A percentile compares a stretch with the other conserved stretches of the same genome.
phyloP scores from a whole-genome alignment of 2,888 invertebrate species.

The Cordilura impudica region DNA sequence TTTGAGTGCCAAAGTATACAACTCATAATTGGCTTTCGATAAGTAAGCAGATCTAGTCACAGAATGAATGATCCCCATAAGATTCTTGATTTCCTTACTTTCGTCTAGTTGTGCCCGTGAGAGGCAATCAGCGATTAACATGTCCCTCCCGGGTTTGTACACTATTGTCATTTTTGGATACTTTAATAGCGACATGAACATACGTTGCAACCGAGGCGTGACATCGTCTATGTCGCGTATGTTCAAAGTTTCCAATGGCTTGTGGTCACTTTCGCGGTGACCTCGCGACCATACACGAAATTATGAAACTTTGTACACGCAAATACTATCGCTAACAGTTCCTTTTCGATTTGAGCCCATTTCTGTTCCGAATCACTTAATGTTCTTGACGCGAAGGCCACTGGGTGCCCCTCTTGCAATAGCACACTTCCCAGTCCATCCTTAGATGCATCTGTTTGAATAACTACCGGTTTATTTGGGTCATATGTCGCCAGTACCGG shows the following conservation, averaged over 20 bases:
- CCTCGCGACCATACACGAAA: constrained; percentile 57
- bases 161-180: too few relatives aligned
- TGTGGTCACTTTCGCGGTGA: constrained; percentile 65
- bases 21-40: too few relatives aligned
- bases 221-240: constrained; percentile 59
- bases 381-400: constrained; percentile 66
- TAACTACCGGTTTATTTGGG: constrained; percentile 14
- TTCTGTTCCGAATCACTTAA: constrained; percentile 65
- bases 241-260: constrained; percentile 69
- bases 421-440: constrained; percentile 57
- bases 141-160: too few relatives aligned
- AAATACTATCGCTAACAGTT: constrained; percentile 67
- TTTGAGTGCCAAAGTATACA: too few relatives aligned
- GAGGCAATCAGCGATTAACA: too few relatives aligned
- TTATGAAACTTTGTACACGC: constrained; percentile 72
- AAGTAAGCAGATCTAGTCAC: too few relatives aligned
- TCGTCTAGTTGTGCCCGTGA: too few relatives aligned
- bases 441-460: constrained; percentile 59
- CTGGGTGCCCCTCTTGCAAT: constrained; percentile 16
- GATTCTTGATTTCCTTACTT: too few relatives aligned
- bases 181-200: too few relatives aligned
- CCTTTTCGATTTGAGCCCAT: constrained; percentile 62
- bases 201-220: too few relatives aligned
- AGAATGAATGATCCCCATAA: too few relatives aligned
- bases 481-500: constrained; percentile 47